A percentile compares a stretch with the other conserved stretches of the same genome.
phyloP scores from a whole-genome alignment of 2,797 vertebrate species.

The Falco concolor region DNA sequence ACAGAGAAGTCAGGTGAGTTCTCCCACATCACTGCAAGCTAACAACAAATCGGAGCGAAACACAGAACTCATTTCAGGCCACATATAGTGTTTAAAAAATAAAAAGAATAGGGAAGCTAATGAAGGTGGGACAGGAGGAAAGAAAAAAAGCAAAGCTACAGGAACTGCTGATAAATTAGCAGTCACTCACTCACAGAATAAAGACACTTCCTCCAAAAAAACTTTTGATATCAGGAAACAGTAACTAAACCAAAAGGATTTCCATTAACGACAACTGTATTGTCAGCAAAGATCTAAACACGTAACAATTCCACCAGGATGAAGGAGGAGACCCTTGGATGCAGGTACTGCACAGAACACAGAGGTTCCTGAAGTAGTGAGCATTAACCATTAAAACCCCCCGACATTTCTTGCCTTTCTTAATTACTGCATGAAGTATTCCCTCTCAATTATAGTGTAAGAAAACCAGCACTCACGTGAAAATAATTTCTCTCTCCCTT shows the following conservation, averaged over 20 bases:
- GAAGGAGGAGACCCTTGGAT: background rate
- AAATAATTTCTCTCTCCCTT: background rate
- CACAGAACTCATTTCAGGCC: background rate
- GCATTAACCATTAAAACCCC: background rate
- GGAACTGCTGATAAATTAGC: background rate
- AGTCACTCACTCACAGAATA: background rate
- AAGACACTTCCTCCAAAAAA: background rate
- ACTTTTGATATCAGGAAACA: background rate
- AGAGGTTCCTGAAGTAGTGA: background rate
- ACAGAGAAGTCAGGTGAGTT: background rate
- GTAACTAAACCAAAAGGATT: background rate
- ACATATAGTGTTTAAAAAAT: background rate
- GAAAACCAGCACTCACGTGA: background rate
- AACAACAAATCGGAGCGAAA: background rate
- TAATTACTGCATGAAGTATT: background rate
- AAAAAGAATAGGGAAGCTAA: background rate
- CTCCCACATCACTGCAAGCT: background rate
- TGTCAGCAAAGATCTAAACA: background rate
- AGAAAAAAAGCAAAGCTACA: background rate
- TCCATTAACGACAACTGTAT: background rate
- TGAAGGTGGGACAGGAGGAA: background rate
- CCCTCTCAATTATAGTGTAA: background rate
- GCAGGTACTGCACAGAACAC: background rate
- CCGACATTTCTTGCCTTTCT: background rate
- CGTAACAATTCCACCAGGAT: fast-evolving